Conservation (phyloP, 30 jellyfish, hydroid and myxozoan genomes). For the Aurelia aurita region DNA sequence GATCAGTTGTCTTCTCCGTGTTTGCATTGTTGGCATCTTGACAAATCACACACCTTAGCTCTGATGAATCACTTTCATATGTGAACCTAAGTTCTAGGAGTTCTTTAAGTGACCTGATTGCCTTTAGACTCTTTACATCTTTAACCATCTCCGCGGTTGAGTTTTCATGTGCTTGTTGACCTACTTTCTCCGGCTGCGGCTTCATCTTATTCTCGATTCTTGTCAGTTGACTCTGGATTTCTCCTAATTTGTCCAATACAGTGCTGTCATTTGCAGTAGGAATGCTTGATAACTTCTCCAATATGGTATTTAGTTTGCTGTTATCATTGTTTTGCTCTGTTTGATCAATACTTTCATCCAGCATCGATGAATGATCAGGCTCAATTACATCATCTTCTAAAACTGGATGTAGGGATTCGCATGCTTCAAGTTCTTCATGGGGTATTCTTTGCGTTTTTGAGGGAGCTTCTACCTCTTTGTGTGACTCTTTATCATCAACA, state of each 20-base stretch:
- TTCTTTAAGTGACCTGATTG: constrained; percentile 23
- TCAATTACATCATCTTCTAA: constrained; percentile 4
- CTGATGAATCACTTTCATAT: background rate
- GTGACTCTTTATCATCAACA: background rate
- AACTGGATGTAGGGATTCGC: background rate
- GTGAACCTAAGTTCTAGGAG: background rate
- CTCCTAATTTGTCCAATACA: constrained; percentile 11
- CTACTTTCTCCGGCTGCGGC: background rate
- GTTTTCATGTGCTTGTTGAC: no score
- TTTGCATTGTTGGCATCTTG: background rate
- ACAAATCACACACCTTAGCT: constrained; percentile 20
- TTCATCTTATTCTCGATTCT: constrained; percentile 13
- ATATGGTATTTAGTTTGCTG: background rate
- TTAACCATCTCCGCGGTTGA: constrained; percentile 6
- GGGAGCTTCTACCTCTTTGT: constrained; percentile 14
- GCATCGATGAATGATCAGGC: background rate
- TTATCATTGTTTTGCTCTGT: background rate
- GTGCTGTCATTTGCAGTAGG: background rate
- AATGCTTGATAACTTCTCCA: constrained; percentile 12
- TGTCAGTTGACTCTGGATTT: constrained; percentile 18
- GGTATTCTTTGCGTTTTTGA: background rate
- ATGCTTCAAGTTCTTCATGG: constrained; percentile 1
- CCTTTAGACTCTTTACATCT: constrained; percentile 4
- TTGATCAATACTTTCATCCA: background rate
- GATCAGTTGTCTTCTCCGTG: constrained; percentile 18